Evolutionary conservation across 1,140 invertebrate species (phyloP).

Genomic region (Leptoteleia sp.): DNA sequence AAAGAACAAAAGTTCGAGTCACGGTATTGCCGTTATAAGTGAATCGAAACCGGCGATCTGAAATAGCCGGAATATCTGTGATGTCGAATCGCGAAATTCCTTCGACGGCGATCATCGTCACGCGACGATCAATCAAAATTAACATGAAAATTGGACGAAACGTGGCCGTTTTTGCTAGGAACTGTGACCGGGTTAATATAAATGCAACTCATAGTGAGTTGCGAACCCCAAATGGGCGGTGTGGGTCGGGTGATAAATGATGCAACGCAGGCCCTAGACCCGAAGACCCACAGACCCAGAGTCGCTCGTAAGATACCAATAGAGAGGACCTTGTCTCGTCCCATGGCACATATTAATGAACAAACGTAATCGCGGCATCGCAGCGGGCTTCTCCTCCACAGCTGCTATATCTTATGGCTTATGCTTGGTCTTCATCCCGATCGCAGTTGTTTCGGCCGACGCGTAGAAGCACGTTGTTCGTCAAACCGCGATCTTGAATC

Average conservation of each 20-base stretch:
- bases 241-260: conserved; percentile 79
- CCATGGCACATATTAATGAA: conserved; percentile 79
- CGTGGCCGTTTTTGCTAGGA: background rate
- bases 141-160: conserved; percentile 8
- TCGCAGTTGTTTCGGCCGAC: conserved; percentile 66
- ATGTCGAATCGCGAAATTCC: background rate
- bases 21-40: background rate
- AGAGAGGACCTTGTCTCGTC: conserved; percentile 75
- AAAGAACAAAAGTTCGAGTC: conserved; percentile 8
- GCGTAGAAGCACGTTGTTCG: conserved; percentile 61
- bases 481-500: conserved; percentile 6
- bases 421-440: conserved; percentile 45
- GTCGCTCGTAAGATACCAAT: conserved; percentile 63
- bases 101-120: background rate
- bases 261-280: conserved; percentile 74
- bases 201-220: conserved; percentile 36
- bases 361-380: conserved; percentile 79
- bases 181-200: conserved; percentile 13
- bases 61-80: background rate
- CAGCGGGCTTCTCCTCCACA: conserved; percentile 75
- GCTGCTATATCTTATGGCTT: conserved; percentile 69
- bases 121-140: conserved; percentile 27
- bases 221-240: conserved; percentile 66
- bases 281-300: conserved; percentile 78
- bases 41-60: conserved; percentile 1